Evolutionary conservation across 2,888 invertebrate species (phyloP).

Genomic region (Mechanitis mazaeus): DNA sequence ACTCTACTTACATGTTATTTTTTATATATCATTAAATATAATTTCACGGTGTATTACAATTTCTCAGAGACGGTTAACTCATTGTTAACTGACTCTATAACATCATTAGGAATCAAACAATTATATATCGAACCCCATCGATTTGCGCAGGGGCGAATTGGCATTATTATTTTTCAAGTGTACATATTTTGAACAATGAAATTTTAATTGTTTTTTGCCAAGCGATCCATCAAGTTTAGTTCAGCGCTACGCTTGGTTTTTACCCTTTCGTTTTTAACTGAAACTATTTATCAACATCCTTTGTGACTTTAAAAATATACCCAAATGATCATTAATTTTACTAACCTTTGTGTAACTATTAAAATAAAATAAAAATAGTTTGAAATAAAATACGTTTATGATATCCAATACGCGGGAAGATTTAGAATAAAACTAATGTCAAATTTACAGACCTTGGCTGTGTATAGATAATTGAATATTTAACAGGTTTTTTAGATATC

Average conservation of each 20-base stretch:
- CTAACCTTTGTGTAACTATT: too few species aligned
- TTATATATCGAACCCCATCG: conserved; percentile 42
- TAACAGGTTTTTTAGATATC: too few species aligned
- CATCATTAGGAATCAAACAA: conserved; percentile 63
- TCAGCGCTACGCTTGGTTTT: conserved; percentile 41
- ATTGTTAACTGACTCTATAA: conserved; percentile 54
- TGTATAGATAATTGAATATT: too few species aligned
- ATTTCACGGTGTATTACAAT: conserved; percentile 26
- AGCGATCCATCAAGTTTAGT: conserved; percentile 67
- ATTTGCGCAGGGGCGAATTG: conserved; percentile 40
- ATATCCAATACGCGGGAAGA: too few species aligned
- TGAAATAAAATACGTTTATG: too few species aligned
- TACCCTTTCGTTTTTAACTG: conserved; percentile 41
- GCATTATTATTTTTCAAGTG: conserved; percentile 40
- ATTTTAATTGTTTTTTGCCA: conserved; percentile 62
- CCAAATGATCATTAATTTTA: not conserved
- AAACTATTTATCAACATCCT: conserved; percentile 46
- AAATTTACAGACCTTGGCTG: too few species aligned
- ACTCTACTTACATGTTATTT: conserved; percentile 21
- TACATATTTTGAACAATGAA: conserved; percentile 54
- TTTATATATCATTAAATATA: conserved; percentile 35
- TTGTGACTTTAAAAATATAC: conserved; percentile 10
- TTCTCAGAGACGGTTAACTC: conserved; percentile 50
- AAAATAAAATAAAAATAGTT: too few species aligned
- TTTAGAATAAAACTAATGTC: too few species aligned